Evolutionary conservation across 2,888 invertebrate genomes (phyloP), one percentile per base, ranked within the genome.

Genomic region (Acleris holmiana): DNA sequence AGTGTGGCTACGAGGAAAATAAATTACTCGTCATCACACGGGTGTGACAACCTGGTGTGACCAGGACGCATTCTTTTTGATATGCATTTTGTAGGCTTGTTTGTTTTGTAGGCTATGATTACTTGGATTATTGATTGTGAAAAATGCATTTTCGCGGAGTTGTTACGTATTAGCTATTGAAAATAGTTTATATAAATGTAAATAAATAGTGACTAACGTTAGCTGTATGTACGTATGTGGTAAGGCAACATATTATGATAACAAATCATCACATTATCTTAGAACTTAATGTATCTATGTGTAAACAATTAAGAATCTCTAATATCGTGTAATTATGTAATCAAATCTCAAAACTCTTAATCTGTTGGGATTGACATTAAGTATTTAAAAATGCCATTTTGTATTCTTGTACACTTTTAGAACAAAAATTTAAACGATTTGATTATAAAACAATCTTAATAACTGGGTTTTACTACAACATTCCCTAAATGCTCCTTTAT

Each of bases 151-250:
- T 15, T 19, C 15, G 29, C 17, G 10, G 41, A n/a, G 40, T 23
- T 18, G 8, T 6, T 25, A 41, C 21, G 10, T 7, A 6, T 44
- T 40, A n/a, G n/a, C 8, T 63, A 63, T 64, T 64, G 50, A 46
- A 25, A 51, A 46, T 51, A 47, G 47, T 44, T 18, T 23, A 41
- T 19, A 35, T 48, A n/a, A 25, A 54, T 59, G 58, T 64, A 59
- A 54, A 59, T 64, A 64, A 46, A 13, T 58, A 63, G 64, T 64
- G 64, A 54, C 64, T 64, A 64, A 64, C 53, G 19, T 3, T 35
- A 35, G 8, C 13, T 35, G 13, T 35, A 35, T 13, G 35, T 13
- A 13, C 8, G 35, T 10, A 35, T 10, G 3, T 35, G 13, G 35
- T 35, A 10, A 13, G 35, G 3, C 10, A 25, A 2, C 35, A 35